Percentiles rank a stretch among this genome's conserved stretches.
Evolutionary conservation across 2,888 invertebrate genomes (phyloP).

Genomic region (Caenorhabditis sinica): DNA sequence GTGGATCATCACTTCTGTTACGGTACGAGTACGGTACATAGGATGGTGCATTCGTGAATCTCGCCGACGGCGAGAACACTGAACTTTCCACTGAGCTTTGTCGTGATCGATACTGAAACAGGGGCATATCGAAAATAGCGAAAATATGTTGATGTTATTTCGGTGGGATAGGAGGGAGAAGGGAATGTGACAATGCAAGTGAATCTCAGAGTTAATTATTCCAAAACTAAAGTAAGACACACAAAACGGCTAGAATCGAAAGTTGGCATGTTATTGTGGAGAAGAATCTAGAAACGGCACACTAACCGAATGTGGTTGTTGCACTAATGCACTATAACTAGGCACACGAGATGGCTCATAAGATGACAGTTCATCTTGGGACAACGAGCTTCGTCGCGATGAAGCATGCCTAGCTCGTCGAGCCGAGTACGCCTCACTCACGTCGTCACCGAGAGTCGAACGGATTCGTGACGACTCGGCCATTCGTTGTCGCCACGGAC

Average conservation of each 20-base stretch:
- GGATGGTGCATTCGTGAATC: conserved; percentile 55
- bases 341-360: conserved; percentile 57
- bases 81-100: conserved; percentile 64
- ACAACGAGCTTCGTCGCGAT: conserved; percentile 62
- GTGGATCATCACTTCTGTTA: conserved; percentile 39
- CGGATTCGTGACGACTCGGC: conserved; percentile 80
- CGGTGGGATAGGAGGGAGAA: not conserved
- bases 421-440: conserved; percentile 70
- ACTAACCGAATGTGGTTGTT: conserved; percentile 59
- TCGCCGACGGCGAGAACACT: conserved; percentile 52
- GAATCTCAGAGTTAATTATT: not conserved
- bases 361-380: conserved; percentile 53
- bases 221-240: not conserved
- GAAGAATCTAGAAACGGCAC: conserved; percentile 29
- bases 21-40: conserved; percentile 59
- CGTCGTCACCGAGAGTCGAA: conserved; percentile 74
- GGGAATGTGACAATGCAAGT: not conserved
- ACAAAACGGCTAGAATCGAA: conserved; percentile 9
- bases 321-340: conserved; percentile 60
- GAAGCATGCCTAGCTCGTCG: conserved; percentile 63
- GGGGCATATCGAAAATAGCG: not conserved
- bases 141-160: not conserved
- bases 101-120: conserved; percentile 61
- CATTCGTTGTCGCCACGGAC: conserved; percentile 82
- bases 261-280: conserved; percentile 23